Percentiles rank a stretch among this genome's conserved stretches.
Evolutionary conservation across 2,113 vertebrate genomes (phyloP).

Genomic region (Myocastor coypus): DNA sequence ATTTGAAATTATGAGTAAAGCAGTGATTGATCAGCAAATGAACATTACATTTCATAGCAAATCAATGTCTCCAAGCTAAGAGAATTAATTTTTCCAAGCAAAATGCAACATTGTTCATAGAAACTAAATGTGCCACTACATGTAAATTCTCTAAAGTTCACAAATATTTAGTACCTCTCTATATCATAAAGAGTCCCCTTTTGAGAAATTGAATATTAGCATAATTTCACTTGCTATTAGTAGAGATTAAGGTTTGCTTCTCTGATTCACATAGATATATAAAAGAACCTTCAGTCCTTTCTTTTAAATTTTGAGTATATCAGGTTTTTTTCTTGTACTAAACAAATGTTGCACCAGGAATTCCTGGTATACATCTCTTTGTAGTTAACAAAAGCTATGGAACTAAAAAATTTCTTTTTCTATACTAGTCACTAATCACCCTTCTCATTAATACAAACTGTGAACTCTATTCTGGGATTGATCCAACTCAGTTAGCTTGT

Average conservation of each 20-base stretch:
- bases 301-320: slow-evolving; percentile 32
- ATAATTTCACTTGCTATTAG: neutral
- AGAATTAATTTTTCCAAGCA: neutral
- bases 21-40: neutral
- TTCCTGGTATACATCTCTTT: slow-evolving; percentile 70
- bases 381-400: slow-evolving; percentile 47
- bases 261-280: neutral
- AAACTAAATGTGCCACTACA: neutral
- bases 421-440: neutral
- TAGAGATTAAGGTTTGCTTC: neutral
- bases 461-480: neutral
- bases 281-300: neutral
- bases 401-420: slow-evolving; percentile 70
- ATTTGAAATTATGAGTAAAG: slow-evolving; percentile 30
- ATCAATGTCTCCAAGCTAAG: neutral
- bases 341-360: neutral
- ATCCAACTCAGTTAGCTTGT: neutral
- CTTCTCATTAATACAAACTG: neutral
- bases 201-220: slow-evolving; percentile 6
- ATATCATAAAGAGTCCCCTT: neutral
- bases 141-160: neutral
- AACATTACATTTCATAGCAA: neutral
- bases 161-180: neutral
- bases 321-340: neutral
- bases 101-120: neutral